Base-by-base conservation (phyloP, 1,140 invertebrate genomes). In the Schlechtendalia chinensis region DNA sequence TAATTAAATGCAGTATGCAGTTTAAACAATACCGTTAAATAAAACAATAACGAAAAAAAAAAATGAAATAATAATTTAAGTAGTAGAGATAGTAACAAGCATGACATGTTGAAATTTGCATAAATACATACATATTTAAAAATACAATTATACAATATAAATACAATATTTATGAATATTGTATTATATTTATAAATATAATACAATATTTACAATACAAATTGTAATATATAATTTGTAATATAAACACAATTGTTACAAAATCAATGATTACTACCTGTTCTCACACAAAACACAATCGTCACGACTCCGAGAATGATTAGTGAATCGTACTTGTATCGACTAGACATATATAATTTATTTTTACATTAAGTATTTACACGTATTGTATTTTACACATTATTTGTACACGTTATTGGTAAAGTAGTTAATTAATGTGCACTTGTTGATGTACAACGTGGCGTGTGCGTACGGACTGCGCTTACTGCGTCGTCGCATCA, bases 11-110 rank as follows among this genome's bases (percentile, higher is more conserved):
- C 39, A 61, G 32, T 61, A 59, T 27, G 58, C 11, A 16, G 8
- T 39, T 3, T 39, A 54, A 1, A 53, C 56, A 50, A 10, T 29
- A 59, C 74, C 14, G 14, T 29, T 79, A 29, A 54, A 72, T 54
- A 54, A 54, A 72, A 72, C 75, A 79, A 79, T 12, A 79, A 79
- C 75, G 32, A 79, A 47, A 79, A 79, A 58, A 63, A 75, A 56
- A 54, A n/a, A n/a, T n/a, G n/a, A n/a, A n/a, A 79, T 63, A 63
- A 61, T 50, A 63, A 24, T 63, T 47, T 45, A 61, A 47, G 50
- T 24, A 59, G n/a, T 50, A 61, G 22, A 8, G 47, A 71, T 24
- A 27, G 56, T 22, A 59, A 50, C 8, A 47, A 47, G 22, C 22
- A 19, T 19, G 16, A 17, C 50, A 5, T 53, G 58, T 61, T 2